These are phyloP conservation scores for Catharus ustulatus DNA, from an alignment of 2,797 vertebrate species.

Conservation along the genomic window DNA sequence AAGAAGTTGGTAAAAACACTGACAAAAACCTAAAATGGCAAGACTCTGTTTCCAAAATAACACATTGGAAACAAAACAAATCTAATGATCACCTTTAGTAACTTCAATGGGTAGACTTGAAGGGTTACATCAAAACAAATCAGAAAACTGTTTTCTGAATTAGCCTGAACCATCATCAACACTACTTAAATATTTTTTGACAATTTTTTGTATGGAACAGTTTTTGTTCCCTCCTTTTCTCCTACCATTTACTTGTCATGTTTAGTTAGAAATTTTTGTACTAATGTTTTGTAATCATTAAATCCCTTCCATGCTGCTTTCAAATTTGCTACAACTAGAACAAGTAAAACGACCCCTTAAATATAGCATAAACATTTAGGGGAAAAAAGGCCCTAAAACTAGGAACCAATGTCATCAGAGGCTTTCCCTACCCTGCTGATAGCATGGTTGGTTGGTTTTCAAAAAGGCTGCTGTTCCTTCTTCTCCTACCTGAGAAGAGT, in stretches of 20 bases:
- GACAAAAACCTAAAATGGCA: background rate
- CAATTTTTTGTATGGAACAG: background rate
- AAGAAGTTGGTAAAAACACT: background rate
- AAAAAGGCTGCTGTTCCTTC: background rate
- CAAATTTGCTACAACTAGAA: background rate
- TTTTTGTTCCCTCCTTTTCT: background rate
- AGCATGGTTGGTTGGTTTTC: background rate
- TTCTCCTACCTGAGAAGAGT: background rate
- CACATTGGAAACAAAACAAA: background rate
- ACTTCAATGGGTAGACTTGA: background rate
- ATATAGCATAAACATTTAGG: background rate
- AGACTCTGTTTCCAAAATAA: background rate
- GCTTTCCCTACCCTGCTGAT: background rate
- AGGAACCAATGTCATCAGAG: background rate
- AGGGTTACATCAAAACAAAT: conserved; percentile 31
- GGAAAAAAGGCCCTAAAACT: background rate
- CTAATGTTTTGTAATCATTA: background rate
- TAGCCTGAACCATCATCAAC: background rate
- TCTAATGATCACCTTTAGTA: conserved; percentile 5
- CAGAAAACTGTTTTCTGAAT: background rate
- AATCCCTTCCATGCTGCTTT: background rate
- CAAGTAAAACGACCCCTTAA: background rate
- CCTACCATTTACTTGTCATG: conserved; percentile 1
- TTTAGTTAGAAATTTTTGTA: background rate
- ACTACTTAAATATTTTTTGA: background rate